Evolutionary conservation across 2,888 invertebrate genomes (phyloP), one percentile per base, ranked within the genome.

Genomic region (Acleris laterana): DNA sequence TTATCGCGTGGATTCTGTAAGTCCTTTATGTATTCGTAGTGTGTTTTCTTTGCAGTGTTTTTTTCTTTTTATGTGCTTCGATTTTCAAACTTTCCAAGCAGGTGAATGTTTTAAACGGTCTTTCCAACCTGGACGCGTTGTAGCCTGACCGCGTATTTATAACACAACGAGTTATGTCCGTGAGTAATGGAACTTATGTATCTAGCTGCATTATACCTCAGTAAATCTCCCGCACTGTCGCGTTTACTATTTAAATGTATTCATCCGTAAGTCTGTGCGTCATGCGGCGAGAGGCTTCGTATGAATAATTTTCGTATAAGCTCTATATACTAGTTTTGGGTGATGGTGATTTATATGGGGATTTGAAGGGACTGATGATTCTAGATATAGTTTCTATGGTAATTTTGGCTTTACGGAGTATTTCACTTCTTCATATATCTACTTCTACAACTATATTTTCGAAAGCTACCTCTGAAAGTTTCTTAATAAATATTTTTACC

Each of bases 171-270:
- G 87, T 90, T 90, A 90, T 88, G 79, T 76, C 82, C 87, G 79
- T 87, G 87, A 89, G 88, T 89, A 89, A 91, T 90, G 87, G 82
- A 80, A 85, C 83, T 89, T 89, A 89, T 88, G 87, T 89, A 84
- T 81, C 74, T 80, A 74, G 81, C 81, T 83, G 85, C 88, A 90
- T 90, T 90, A 90, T 87, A 83, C 85, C 80, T 79, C 82, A 85
- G 81, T 92, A 93, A 90, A 93, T 91, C 89, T 86, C 83, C 82
- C 73, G 77, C 81, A 85, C 87, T 88, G 88, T 88, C 89, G 85
- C 88, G 82, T 89, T 93, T 89, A 89, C 91, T 93, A 92, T 91
- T 93, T 91, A 92, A 92, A 93, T 92, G 90, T 93, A 92, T 91
- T 93, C 92, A 90, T 92, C 89, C 85, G 80, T 76, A 80, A 88